Evolutionary conservation across 2,797 vertebrate genomes (phyloP).

Genomic region (Halcyon leucocephala): DNA sequence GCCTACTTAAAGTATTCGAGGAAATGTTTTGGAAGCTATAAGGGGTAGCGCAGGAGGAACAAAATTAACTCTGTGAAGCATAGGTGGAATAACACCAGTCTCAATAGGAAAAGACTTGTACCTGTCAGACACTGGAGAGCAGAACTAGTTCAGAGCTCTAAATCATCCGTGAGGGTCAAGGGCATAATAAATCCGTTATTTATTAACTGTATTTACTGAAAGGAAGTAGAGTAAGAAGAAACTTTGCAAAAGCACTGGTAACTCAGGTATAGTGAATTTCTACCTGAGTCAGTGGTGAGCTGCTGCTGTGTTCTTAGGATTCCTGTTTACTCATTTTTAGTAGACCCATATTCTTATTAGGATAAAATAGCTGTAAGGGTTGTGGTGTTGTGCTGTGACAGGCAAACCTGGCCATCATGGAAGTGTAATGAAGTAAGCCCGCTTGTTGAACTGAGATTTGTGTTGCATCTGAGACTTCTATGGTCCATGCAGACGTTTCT

Average conservation of each 20-base stretch:
- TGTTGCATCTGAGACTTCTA: background rate
- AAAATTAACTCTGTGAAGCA: background rate
- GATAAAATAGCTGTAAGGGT: background rate
- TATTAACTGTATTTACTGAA: background rate
- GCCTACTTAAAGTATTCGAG: background rate
- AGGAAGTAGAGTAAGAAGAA: background rate
- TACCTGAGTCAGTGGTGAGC: background rate
- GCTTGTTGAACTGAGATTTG: background rate
- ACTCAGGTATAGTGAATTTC: background rate
- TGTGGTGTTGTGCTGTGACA: background rate
- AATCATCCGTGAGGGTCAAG: background rate
- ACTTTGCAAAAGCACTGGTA: background rate
- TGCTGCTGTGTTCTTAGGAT: background rate
- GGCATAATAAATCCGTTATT: background rate
- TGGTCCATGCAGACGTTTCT: background rate
- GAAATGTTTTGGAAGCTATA: background rate
- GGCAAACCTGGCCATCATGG: background rate
- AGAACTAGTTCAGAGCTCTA: background rate
- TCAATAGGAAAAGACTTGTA: background rate
- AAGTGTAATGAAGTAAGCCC: background rate
- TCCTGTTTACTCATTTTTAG: background rate
- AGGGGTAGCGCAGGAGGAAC: accelerated
- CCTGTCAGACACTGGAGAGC: background rate
- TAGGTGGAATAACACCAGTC: accelerated
- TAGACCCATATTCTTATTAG: accelerated